A percentile compares a stretch with the other conserved stretches of the same genome.
Evolutionary conservation across 1,140 invertebrate species (phyloP).

Genomic region (Chymomyza costata): DNA sequence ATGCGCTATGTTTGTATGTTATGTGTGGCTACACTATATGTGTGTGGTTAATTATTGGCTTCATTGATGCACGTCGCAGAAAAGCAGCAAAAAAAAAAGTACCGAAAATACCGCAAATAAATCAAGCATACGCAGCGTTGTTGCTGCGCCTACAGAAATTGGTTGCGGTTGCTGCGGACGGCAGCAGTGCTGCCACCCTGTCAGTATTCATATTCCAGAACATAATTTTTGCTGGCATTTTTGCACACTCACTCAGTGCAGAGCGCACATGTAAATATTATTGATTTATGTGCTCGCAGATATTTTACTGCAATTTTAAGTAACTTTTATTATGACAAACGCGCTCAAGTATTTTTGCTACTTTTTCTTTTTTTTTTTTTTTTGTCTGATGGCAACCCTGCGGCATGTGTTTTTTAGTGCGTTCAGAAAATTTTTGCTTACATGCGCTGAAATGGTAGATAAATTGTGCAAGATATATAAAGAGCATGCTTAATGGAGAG

Average conservation of each 20-base stretch:
- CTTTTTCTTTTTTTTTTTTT: slow-evolving; percentile 1
- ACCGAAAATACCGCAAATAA: slow-evolving; percentile 14
- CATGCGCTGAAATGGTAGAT: slow-evolving; percentile 22
- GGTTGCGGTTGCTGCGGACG: no score
- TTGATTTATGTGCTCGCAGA: slow-evolving; percentile 44
- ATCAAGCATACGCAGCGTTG: slow-evolving; percentile 33
- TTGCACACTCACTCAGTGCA: neutral
- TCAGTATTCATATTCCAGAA: no score
- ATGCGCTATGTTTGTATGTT: no score
- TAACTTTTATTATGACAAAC: slow-evolving; percentile 55
- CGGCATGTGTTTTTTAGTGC: slow-evolving; percentile 23
- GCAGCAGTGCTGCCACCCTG: no score
- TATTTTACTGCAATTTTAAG: slow-evolving; percentile 43
- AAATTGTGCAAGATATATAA: slow-evolving; percentile 40
- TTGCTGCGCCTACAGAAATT: slow-evolving; percentile 23
- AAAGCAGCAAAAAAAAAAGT: no score
- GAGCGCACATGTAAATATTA: neutral
- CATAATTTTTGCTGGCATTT: slow-evolving; percentile 2
- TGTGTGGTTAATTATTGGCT: no score
- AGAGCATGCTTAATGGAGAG: slow-evolving; percentile 44
- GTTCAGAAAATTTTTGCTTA: slow-evolving; percentile 36
- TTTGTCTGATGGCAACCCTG: slow-evolving; percentile 18
- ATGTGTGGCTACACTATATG: no score
- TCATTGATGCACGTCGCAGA: no score
- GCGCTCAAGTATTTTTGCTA: slow-evolving; percentile 14